Evolutionary conservation across 1,140 invertebrate genomes (phyloP).

Genomic region (Mizuhopecten yessoensis): DNA sequence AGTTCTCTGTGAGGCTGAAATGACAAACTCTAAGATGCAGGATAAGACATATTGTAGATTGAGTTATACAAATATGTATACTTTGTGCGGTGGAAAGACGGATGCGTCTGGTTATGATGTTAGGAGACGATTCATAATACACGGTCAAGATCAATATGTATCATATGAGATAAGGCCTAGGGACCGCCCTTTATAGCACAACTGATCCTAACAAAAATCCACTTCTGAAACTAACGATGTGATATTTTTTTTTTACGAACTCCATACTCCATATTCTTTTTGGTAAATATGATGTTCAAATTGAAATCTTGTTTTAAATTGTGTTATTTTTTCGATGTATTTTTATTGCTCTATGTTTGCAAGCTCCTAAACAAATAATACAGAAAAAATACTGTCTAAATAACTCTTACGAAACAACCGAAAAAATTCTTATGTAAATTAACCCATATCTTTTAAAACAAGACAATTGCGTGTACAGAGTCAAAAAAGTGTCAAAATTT

Average conservation of each 20-base stretch:
- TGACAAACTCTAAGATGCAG: conserved; percentile 1
- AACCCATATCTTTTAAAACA: too few species aligned
- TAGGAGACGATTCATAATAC: background rate
- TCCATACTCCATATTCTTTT: background rate
- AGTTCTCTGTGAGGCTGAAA: background rate
- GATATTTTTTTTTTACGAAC: background rate
- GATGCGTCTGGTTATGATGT: conserved; percentile 8
- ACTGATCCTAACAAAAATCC: background rate
- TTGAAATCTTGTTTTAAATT: background rate
- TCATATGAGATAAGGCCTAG: background rate
- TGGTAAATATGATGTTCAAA: background rate
- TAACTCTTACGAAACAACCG: too few species aligned
- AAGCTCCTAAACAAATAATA: too few species aligned
- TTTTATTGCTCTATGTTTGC: too few species aligned
- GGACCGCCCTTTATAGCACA: background rate
- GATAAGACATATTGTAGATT: background rate
- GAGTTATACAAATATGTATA: conserved; percentile 20
- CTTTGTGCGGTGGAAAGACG: background rate
- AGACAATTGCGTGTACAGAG: too few species aligned
- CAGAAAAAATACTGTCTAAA: too few species aligned
- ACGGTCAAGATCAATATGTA: background rate
- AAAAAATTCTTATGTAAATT: too few species aligned
- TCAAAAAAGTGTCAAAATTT: too few species aligned
- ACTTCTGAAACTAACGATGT: too few species aligned
- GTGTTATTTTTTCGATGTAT: background rate